These are phyloP conservation scores for Falco cherrug DNA, from an alignment of 2,797 vertebrate species.

Conservation along the genomic window DNA sequence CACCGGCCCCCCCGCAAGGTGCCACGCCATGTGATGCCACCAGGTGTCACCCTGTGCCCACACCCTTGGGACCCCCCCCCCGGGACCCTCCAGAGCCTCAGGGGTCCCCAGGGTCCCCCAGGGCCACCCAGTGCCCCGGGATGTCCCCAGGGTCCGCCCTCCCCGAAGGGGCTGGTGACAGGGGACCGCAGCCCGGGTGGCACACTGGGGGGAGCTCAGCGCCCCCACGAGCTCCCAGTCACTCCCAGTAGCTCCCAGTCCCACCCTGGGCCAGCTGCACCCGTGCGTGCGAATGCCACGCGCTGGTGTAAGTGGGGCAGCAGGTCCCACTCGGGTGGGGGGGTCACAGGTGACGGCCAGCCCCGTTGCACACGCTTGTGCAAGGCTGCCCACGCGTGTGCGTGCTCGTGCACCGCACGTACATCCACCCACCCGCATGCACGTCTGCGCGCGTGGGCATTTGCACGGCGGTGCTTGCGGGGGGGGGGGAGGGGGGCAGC, in stretches of 20 bases:
- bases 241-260: background rate
- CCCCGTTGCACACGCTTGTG: background rate
- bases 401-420: no score
- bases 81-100: no score
- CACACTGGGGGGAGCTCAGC: background rate
- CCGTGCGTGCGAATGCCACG: background rate
- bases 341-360: background rate
- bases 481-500: no score
- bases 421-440: no score
- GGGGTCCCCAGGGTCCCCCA: background rate
- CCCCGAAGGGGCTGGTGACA: background rate
- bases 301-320: background rate
- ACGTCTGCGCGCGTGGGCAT: background rate
- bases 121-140: background rate
- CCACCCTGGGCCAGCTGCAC: background rate
- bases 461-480: background rate
- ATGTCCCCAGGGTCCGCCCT: background rate
- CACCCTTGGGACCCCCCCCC: background rate
- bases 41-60: background rate
- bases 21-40: background rate
- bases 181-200: background rate
- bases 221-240: background rate
- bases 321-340: background rate
- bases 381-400: background rate
- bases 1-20: accelerated